phyloP scores from a whole-genome alignment of 2,888 invertebrate genomes.

The Dryobotodes eremita region DNA sequence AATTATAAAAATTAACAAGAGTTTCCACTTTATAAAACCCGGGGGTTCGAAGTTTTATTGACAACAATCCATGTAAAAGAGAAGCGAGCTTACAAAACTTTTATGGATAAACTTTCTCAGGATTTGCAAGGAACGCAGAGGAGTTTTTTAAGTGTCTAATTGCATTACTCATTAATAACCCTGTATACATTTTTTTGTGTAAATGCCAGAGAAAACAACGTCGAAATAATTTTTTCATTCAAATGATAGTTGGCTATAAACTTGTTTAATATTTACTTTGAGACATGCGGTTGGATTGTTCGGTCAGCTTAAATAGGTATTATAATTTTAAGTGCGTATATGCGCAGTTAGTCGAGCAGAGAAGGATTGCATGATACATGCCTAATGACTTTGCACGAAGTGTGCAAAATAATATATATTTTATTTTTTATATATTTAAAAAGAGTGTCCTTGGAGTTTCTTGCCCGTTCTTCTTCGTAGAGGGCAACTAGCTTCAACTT shows the following conservation, averaged over 20 bases:
- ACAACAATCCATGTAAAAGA: conserved; percentile 39
- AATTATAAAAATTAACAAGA: conserved; percentile 60
- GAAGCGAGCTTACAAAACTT: conserved; percentile 47
- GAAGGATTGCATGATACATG: background rate
- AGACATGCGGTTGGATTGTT: conserved; percentile 5
- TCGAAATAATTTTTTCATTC: conserved; percentile 19
- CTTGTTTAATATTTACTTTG: conserved; percentile 44
- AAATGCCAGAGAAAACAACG: conserved; percentile 26
- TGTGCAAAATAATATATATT: too few species aligned
- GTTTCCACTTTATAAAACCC: conserved; percentile 65
- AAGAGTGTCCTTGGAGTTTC: too few species aligned
- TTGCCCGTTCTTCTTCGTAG: too few species aligned
- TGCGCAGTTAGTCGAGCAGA: background rate
- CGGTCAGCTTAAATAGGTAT: background rate
- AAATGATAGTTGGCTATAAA: conserved; percentile 34
- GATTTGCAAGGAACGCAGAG: conserved; percentile 22
- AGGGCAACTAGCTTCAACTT: too few species aligned
- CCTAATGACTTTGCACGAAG: background rate
- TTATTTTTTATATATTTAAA: too few species aligned
- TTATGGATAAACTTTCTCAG: conserved; percentile 56
- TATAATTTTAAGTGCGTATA: background rate
- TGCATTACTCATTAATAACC: conserved; percentile 42
- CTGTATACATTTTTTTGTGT: conserved; percentile 21
- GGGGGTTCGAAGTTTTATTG: conserved; percentile 38
- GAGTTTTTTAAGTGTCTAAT: conserved; percentile 42